These are phyloP conservation scores for Epirrhoe tristata DNA, from an alignment of 2,888 invertebrate genomes.

Conservation along the genomic window DNA sequence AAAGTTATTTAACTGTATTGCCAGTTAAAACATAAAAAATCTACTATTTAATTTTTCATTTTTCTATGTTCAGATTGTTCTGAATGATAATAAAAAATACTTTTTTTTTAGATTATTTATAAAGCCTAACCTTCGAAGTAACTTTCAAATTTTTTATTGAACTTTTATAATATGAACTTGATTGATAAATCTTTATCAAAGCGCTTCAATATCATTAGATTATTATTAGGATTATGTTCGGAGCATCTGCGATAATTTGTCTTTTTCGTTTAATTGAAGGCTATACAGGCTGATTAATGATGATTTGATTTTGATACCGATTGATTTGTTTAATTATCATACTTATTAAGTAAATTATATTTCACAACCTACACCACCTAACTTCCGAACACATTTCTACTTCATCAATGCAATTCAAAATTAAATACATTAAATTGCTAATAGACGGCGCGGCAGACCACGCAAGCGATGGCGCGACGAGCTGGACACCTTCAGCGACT, in stretches of 20 bases:
- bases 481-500: too few relatives aligned
- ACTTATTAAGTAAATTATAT: not conserved
- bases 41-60: too few relatives aligned
- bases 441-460: too few relatives aligned
- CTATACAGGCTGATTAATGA: constrained; percentile 6
- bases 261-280: constrained; percentile 23
- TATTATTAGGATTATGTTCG: constrained; percentile 21
- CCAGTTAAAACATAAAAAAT: too few relatives aligned
- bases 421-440: too few relatives aligned
- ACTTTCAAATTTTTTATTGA: constrained; percentile 13
- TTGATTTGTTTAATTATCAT: not conserved
- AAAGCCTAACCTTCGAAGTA: not conserved
- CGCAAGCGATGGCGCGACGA: too few relatives aligned
- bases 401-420: too few relatives aligned
- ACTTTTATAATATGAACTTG: constrained; percentile 10
- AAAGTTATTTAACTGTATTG: too few relatives aligned
- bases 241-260: constrained; percentile 22
- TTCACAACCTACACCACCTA: not conserved
- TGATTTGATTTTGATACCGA: not conserved
- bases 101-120: not conserved
- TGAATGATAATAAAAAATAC: not conserved
- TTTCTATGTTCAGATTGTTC: too few relatives aligned
- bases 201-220: constrained; percentile 16
- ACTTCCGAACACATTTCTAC: not conserved
- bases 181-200: constrained; percentile 6